Evolutionary conservation across 1,140 invertebrate species (phyloP).

Genomic region (Trichomalopsis sarcophagae): DNA sequence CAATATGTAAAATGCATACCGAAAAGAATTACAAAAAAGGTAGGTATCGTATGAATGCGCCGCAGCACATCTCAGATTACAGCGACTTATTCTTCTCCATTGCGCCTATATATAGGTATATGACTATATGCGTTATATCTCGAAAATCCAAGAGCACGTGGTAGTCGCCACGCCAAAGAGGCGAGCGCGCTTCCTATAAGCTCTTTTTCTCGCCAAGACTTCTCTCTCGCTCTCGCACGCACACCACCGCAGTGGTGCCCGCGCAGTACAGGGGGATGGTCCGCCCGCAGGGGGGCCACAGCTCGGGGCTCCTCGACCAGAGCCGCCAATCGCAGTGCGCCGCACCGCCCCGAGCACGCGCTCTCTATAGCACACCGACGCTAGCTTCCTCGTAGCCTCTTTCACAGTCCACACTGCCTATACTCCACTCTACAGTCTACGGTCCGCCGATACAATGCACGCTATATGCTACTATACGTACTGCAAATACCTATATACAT

Average conservation of each 20-base stretch:
- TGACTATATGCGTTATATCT: too few species aligned
- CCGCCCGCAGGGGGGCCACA: conserved; percentile 25
- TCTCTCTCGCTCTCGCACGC: not conserved
- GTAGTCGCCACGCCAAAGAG: not conserved
- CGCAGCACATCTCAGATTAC: too few species aligned
- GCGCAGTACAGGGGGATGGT: conserved; percentile 23
- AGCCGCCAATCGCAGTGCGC: conserved; percentile 25
- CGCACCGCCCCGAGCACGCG: conserved; percentile 19
- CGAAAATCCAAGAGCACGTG: not conserved
- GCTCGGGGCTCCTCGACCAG: not conserved
- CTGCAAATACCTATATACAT: too few species aligned
- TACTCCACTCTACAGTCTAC: too few species aligned
- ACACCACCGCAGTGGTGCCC: too few species aligned
- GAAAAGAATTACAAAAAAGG: too few species aligned
- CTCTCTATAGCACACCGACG: not conserved
- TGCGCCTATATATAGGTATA: too few species aligned
- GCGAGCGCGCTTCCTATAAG: conserved; percentile 1
- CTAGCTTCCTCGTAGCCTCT: not conserved
- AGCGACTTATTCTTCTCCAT: too few species aligned
- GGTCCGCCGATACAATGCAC: too few species aligned
- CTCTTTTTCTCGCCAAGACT: not conserved
- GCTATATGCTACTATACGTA: too few species aligned
- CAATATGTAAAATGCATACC: too few species aligned
- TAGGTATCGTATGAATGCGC: too few species aligned
- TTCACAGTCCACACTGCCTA: not conserved